Base-by-base conservation (phyloP, 2,797 vertebrate species). In the Cyclopterus lumpus region DNA sequence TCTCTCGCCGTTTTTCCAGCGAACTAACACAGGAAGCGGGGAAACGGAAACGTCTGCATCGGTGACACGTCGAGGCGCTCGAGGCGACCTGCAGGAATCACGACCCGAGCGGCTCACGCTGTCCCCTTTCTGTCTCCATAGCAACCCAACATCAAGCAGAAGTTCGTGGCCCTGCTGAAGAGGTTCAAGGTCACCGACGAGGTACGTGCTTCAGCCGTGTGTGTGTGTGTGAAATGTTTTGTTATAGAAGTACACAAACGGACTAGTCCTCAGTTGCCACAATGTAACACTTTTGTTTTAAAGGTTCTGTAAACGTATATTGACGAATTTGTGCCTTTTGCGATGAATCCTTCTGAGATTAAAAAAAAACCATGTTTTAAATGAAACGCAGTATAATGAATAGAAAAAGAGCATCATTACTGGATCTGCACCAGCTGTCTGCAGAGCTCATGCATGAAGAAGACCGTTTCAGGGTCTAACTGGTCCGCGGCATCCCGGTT, bases 141-240 rank as follows among this genome's bases (percentile, higher is more conserved):
- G 94, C 97, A 99, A 96, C 97, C 97, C 53, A 99, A 99, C 94
- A 98, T 99, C 93, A 99, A 99, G 88, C 97, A 99, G 95, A 99
- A 99, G 92, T 98, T 99, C 80, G 97, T 99, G 70, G 97, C 97
- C 75, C 88, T 99, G 89, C 94, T 99, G 92, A 99, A 96, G 89
- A 95, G 97, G 71, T 99, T 99, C 90, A 98, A 97, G 95, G 97
- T 99, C 80, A 97, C 97, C 0, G 97, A 99, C 22, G 97, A 99
- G 97, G 97, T 99, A 90, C 62, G 95, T 42, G 22, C n/a, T 22
- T n/a, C 1, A 34, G 28, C 40, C 24, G 24, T 79, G 32, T 63
- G 30, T 24, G 42, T 16, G 59, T 51, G 2, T 28, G 26, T 28
- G 28, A 3, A 28, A 28, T 28, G 26, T 28, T 28, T 28, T 28